Evolutionary conservation across 2,797 vertebrate species (phyloP), one percentile per base, ranked within the genome.

Genomic region (Danio albolineatus): DNA sequence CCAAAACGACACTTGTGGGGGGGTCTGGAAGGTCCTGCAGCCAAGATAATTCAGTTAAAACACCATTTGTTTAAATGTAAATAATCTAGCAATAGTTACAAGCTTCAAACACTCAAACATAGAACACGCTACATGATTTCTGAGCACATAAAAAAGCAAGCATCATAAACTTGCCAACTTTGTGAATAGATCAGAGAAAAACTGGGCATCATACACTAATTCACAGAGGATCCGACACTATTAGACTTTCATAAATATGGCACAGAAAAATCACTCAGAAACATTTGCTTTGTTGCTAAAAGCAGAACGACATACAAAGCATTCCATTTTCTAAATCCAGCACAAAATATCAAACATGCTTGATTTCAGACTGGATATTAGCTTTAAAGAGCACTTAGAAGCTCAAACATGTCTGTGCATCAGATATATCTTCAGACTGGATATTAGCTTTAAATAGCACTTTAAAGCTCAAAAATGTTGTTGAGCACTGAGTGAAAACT

Each of bases 1-100:
- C 94, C 36, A 99, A 92, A 10, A 95, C 94, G 85, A 99, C 96
- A 39, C 95, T 95, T 82, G 86, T 92, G 0, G 98, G 97, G 46
- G 96, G 93, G 69, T 89, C 92, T 48, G 94, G 94, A 79, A 81
- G 85, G 79, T 92, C 95, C 98, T 99, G 78, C 12, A 2, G 4
- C 39, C 41, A 28, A 14, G 1, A 9, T 6, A 62, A 38, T 46
- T 19, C 12, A 7, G 17, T 9, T 75, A 46, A 61, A 57, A 43
- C 10, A 46, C 12, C 2, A 57, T 6, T 46, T 39, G 13, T 73
- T 73, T 5, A n/a, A 5, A 43, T 59, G 39, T 19, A 43, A 36
- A 44, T 41, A 2, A 44, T 44, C 17, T 71, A 67, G 8, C 39
- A 39, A 53, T 19, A 53, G 36, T 16, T 53, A 49, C 70, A 9